Percentiles rank a stretch among this genome's conserved stretches.
These are phyloP conservation scores for Notiomystis cincta DNA, from an alignment of 2,113 vertebrate species.

Conservation along the genomic window DNA sequence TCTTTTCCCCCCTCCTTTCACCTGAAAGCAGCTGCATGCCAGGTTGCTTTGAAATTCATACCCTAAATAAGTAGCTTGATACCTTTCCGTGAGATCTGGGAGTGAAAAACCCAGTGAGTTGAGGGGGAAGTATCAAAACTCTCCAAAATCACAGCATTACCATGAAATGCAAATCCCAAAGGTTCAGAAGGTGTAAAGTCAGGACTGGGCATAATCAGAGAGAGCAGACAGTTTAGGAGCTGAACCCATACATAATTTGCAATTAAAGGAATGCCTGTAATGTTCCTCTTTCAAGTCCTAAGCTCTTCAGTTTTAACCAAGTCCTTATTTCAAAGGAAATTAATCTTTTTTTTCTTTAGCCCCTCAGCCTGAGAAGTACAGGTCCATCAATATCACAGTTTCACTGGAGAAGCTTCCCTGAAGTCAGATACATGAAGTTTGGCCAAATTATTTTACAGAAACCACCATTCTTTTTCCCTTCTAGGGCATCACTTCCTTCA, in stretches of 20 bases:
- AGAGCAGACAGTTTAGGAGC: not conserved
- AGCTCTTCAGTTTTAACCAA: not conserved
- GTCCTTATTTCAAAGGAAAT: not conserved
- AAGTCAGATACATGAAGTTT: not conserved
- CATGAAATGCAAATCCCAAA: not conserved
- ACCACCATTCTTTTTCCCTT: not conserved
- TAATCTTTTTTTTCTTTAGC: not conserved
- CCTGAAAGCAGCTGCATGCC: not conserved
- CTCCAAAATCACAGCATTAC: not conserved
- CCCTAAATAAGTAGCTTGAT: not conserved
- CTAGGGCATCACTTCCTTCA: not conserved
- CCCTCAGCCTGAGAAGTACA: not conserved
- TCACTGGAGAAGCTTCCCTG: not conserved
- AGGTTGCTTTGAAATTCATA: not conserved
- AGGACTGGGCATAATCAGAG: not conserved
- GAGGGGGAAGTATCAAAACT: not conserved
- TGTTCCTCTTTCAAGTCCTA: not conserved
- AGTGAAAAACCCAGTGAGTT: not conserved
- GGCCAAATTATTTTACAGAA: not conserved
- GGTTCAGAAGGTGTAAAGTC: not conserved
- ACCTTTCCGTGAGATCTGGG: not conserved
- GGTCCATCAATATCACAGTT: not conserved
- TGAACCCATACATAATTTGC: not conserved
- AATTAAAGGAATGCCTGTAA: not conserved
- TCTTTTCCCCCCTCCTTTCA: not conserved